Evolutionary conservation across 2,797 vertebrate genomes (phyloP).

Genomic region (Falco cherrug): DNA sequence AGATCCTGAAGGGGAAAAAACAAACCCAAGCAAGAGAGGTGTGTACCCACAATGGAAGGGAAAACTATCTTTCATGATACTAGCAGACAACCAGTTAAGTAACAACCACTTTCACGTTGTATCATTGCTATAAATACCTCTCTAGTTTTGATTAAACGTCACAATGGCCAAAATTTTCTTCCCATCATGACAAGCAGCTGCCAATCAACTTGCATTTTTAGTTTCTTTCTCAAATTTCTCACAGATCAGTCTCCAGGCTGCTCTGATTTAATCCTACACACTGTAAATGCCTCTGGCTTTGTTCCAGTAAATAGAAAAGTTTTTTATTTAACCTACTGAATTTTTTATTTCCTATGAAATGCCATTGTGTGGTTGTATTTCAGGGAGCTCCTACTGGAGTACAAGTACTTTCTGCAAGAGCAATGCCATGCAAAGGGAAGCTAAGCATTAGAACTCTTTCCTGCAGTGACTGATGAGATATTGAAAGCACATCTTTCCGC

Average conservation of each 20-base stretch:
- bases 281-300: background rate
- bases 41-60: background rate
- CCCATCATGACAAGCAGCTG: background rate
- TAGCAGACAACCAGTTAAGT: background rate
- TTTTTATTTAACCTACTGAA: background rate
- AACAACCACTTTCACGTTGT: background rate
- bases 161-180: background rate
- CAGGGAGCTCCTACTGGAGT: background rate
- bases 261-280: background rate
- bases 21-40: background rate
- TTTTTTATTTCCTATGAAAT: background rate
- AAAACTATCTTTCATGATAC: background rate
- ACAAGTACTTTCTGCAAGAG: background rate
- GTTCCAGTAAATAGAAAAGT: background rate
- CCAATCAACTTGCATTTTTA: background rate
- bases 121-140: background rate
- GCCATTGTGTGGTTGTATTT: background rate
- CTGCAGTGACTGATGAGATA: background rate
- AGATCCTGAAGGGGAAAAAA: background rate
- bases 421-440: background rate
- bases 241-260: background rate
- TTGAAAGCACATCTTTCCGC: background rate
- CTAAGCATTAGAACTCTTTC: background rate
- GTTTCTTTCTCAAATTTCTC: background rate
- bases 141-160: background rate